Base-by-base conservation (phyloP, 2,888 invertebrate genomes). In the Hydrotaea diabolus region DNA sequence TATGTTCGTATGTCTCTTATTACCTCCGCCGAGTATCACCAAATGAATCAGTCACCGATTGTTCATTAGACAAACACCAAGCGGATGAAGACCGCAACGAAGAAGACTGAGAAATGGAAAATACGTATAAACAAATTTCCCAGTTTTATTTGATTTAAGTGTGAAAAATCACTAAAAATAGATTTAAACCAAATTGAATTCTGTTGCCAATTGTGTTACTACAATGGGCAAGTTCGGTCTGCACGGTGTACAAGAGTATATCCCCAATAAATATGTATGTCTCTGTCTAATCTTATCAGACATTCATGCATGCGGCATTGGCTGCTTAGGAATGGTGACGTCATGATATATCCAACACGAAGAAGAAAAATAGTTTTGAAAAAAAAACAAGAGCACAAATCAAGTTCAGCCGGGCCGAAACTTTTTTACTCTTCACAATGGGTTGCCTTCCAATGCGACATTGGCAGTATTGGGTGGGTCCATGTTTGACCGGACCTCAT, bases 151-250 rank as follows among this genome's bases (percentile, higher is more conserved):
- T 26, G 4, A 4, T 13, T 1, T 59, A 62, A 62, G 15, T 62
- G 62, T 62, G 62, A 62, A 59, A 31, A n/a, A 17, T 31, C 15
- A 21, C 9, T n/a, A n/a, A 62, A 62, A 62, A 62, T 62, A 62
- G 62, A 31, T 31, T 62, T 62, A n/a, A 36, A 26, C 7, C 11
- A 62, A 62, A 62, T 62, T 62, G 31, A n/a, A 36, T 62, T 62
- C 31, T 31, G 62, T 31, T 62, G 62, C 62, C 62, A 62, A 62
- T 62, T 62, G 26, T 59, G 26, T 62, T 59, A 59, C 59, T 19
- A 31, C 62, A n/a, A 59, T 15, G 31, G 31, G 31, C n/a, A n/a
- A 49, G n/a, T 62, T 23, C 31, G 26, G 26, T n/a, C 31, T n/a
- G n/a, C n/a, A n/a, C n/a, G 31, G 19, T 31, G 15, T 62, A 31